These are phyloP conservation scores for Drosophila micromelanica DNA, from an alignment of 1,140 invertebrate species.

Conservation along the genomic window DNA sequence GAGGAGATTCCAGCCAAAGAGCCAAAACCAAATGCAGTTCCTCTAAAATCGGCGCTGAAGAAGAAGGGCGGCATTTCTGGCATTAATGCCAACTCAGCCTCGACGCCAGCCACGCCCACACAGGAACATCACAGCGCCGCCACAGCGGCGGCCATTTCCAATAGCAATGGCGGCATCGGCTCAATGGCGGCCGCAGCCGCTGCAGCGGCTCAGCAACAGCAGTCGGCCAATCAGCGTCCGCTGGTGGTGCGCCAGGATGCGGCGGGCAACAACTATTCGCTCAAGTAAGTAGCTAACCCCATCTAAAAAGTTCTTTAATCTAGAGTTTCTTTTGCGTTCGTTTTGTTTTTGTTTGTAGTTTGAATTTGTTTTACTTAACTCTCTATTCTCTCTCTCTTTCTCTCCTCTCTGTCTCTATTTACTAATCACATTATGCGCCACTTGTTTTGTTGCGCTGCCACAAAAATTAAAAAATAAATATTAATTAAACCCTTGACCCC, in stretches of 20 bases:
- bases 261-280: slow-evolving; percentile 85
- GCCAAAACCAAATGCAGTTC: slow-evolving; percentile 94
- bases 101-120: slow-evolving; percentile 88
- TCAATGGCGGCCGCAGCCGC: slow-evolving; percentile 73
- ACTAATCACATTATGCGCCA: slow-evolving; percentile 13
- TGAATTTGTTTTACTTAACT: slow-evolving; percentile 44
- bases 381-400: slow-evolving; percentile 16
- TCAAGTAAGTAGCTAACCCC: slow-evolving; percentile 85
- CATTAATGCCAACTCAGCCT: slow-evolving; percentile 82
- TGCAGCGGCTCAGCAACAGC: slow-evolving; percentile 68
- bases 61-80: slow-evolving; percentile 88
- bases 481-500: neutral
- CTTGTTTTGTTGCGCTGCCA: slow-evolving; percentile 19
- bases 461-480: neutral
- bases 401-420: slow-evolving; percentile 15
- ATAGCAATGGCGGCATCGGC: slow-evolving; percentile 72
- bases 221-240: slow-evolving; percentile 85
- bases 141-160: slow-evolving; percentile 65
- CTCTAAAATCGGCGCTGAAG: slow-evolving; percentile 95
- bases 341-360: slow-evolving; percentile 42
- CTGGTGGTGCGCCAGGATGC: slow-evolving; percentile 89
- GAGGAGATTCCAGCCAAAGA: slow-evolving; percentile 96
- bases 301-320: neutral
- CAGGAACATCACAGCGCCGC: slow-evolving; percentile 86
- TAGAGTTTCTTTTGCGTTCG: slow-evolving; percentile 21